These are phyloP conservation scores for Ryuthela nishihirai DNA, from an alignment of 2,888 invertebrate genomes.

Conservation along the genomic window DNA sequence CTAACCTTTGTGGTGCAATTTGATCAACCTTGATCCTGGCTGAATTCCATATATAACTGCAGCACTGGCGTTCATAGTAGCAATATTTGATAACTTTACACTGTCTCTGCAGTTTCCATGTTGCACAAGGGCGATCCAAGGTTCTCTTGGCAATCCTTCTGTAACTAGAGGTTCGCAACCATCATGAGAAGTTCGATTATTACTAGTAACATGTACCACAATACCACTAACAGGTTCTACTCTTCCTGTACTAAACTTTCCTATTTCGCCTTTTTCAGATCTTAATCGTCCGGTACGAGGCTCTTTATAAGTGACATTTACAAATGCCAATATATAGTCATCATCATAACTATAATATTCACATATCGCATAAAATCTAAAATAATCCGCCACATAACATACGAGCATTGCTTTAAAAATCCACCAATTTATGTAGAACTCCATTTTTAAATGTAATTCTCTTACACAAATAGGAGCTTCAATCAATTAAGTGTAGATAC, in stretches of 20 bases:
- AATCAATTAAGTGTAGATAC: too few relatives aligned
- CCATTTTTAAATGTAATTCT: too few relatives aligned
- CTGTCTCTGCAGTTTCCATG: conserved; percentile 77
- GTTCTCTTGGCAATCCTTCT: conserved; percentile 52
- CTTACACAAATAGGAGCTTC: too few relatives aligned
- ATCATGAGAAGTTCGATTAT: conserved; percentile 47
- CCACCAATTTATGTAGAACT: too few relatives aligned
- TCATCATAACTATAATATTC: conserved; percentile 43
- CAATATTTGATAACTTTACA: conserved; percentile 74
- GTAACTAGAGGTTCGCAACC: conserved; percentile 49
- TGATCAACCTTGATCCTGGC: conserved; percentile 64
- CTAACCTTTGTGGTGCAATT: conserved; percentile 64
- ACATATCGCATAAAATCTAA: too few relatives aligned
- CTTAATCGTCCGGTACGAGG: conserved; percentile 44
- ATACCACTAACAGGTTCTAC: conserved; percentile 62
- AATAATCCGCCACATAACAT: too few relatives aligned
- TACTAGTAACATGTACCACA: conserved; percentile 63
- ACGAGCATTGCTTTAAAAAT: too few relatives aligned
- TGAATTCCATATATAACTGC: conserved; percentile 78
- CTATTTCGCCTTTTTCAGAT: conserved; percentile 45
- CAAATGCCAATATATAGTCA: conserved; percentile 59
- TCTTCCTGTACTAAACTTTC: conserved; percentile 59
- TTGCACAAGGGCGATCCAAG: conserved; percentile 77
- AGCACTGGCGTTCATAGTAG: conserved; percentile 67
- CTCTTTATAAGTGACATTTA: conserved; percentile 61